These are phyloP conservation scores for Catostylus mosaicus DNA, from an alignment of 30 jellyfish, hydroid and myxozoan species.

Conservation along the genomic window DNA sequence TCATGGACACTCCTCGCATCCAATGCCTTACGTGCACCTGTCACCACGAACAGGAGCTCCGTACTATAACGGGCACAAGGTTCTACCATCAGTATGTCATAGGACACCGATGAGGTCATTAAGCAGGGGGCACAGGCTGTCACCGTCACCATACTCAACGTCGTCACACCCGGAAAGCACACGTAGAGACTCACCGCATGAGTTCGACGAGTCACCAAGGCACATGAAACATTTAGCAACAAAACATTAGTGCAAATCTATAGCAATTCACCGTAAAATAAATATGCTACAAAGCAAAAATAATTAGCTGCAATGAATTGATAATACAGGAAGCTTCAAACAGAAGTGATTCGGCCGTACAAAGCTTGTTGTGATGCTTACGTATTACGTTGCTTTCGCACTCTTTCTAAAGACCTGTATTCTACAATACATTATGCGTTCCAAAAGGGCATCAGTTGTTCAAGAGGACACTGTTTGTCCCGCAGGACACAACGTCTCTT, in stretches of 20 bases:
- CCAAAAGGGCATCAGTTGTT: too few species aligned
- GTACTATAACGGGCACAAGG: slow-evolving; percentile 67
- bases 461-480: too few species aligned
- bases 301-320: neutral
- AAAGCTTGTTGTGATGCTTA: too few species aligned
- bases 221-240: slow-evolving; percentile 49
- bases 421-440: too few species aligned
- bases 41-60: slow-evolving; percentile 72
- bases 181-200: slow-evolving; percentile 72
- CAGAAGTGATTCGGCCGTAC: too few species aligned
- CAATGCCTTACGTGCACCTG: slow-evolving; percentile 68
- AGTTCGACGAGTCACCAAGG: slow-evolving; percentile 54
- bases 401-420: too few species aligned
- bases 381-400: too few species aligned
- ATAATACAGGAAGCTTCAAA: neutral
- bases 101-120: slow-evolving; percentile 49
- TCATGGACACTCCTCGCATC: slow-evolving; percentile 59
- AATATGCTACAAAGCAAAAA: neutral
- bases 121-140: slow-evolving; percentile 54
- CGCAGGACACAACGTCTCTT: too few species aligned
- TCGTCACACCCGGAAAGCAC: slow-evolving; percentile 61
- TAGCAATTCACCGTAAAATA: neutral
- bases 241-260: slow-evolving; percentile 20
- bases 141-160: slow-evolving; percentile 60
- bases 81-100: slow-evolving; percentile 57